phyloP scores from a whole-genome alignment of 2,888 invertebrate genomes.

The Hemicrepidius hirtus region DNA sequence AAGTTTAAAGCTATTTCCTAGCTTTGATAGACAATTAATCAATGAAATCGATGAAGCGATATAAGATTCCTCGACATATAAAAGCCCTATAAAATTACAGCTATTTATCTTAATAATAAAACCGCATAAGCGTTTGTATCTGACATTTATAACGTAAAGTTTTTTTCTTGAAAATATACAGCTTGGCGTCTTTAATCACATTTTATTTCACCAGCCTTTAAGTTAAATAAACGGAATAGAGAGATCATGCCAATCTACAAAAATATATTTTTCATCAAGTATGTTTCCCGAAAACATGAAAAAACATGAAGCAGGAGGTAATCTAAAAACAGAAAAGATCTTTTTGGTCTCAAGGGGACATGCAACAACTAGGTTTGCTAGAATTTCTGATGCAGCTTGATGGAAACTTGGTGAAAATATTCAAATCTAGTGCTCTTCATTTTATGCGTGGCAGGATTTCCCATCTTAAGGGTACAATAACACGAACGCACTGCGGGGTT shows the following conservation, averaged over 20 bases:
- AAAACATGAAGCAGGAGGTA: too few relatives aligned
- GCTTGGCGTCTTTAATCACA: too few relatives aligned
- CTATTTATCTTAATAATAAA: too few relatives aligned
- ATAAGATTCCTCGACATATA: too few relatives aligned
- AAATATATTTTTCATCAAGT: too few relatives aligned
- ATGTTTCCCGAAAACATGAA: too few relatives aligned
- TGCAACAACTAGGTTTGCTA: constrained; percentile 20
- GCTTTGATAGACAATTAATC: not conserved
- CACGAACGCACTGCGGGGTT: constrained; percentile 4
- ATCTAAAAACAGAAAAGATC: not conserved
- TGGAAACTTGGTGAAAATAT: constrained; percentile 19
- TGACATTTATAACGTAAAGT: too few relatives aligned
- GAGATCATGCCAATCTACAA: too few relatives aligned
- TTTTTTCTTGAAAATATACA: not conserved
- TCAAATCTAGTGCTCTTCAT: constrained; percentile 24
- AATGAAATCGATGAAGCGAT: not conserved
- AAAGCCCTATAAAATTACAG: too few relatives aligned
- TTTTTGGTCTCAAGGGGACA: not conserved
- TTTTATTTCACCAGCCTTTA: too few relatives aligned
- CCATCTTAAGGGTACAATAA: constrained; percentile 16
- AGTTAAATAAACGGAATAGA: too few relatives aligned
- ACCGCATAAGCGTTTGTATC: too few relatives aligned
- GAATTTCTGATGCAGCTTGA: constrained; percentile 6
- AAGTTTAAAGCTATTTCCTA: not conserved
- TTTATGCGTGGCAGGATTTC: constrained; percentile 20